These are phyloP conservation scores for Xiphophorus maculatus DNA, from an alignment of 2,113 vertebrate genomes.

Conservation along the genomic window DNA sequence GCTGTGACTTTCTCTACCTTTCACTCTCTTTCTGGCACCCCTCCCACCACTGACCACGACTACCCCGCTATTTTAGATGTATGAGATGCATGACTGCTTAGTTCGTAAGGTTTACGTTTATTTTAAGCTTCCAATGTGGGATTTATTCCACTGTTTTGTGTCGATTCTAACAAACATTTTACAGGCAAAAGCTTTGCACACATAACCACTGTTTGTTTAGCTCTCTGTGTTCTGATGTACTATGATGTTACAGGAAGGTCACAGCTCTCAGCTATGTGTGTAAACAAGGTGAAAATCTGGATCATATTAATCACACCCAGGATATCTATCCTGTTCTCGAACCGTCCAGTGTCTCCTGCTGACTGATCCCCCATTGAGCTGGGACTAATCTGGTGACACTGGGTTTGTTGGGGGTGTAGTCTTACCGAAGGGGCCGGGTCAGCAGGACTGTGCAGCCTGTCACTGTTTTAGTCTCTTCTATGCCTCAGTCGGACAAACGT, in stretches of 20 bases:
- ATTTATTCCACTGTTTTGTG: not conserved
- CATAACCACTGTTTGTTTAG: not conserved
- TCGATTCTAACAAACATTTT: not conserved
- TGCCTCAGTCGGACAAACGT: constrained; percentile 52
- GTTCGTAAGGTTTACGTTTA: constrained; percentile 49
- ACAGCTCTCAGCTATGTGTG: constrained; percentile 29
- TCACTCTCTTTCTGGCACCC: constrained; percentile 53
- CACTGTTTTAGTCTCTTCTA: constrained; percentile 68
- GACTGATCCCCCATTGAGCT: constrained; percentile 60
- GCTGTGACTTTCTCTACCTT: constrained; percentile 61
- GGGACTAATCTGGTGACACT: constrained; percentile 64
- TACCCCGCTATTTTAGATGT: constrained; percentile 42
- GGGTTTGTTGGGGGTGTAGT: constrained; percentile 69
- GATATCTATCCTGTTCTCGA: constrained; percentile 38
- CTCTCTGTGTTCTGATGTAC: not conserved
- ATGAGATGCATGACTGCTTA: constrained; percentile 24
- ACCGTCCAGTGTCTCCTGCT: constrained; percentile 44
- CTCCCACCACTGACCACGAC: constrained; percentile 56
- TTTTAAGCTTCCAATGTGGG: constrained; percentile 62
- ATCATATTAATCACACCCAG: constrained; percentile 70
- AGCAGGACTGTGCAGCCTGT: constrained; percentile 67
- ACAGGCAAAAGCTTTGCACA: not conserved
- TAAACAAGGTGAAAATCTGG: constrained; percentile 71
- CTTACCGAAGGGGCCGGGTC: constrained; percentile 65
- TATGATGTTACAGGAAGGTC: constrained; percentile 36